Evolutionary conservation across 2,888 invertebrate genomes (phyloP).

Genomic region (Phyllotreta striolata): DNA sequence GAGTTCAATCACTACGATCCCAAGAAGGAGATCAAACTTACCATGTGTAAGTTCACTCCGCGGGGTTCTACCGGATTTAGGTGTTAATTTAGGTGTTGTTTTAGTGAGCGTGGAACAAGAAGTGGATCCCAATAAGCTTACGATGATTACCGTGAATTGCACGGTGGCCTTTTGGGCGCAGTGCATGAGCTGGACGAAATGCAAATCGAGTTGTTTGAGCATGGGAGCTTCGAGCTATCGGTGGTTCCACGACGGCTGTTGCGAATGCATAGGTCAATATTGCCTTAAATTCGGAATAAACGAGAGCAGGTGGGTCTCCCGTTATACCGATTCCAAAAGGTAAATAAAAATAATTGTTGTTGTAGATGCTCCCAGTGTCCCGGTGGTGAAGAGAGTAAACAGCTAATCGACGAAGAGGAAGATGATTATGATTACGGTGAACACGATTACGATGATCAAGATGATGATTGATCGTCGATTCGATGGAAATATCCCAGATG

Average conservation of each 20-base stretch:
- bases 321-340: too few relatives aligned
- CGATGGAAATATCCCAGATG: too few relatives aligned
- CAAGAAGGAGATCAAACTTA: constrained; percentile 67
- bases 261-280: constrained; percentile 89
- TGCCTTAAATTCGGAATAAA: constrained; percentile 92
- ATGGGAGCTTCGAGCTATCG: constrained; percentile 87
- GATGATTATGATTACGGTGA: constrained; percentile 48
- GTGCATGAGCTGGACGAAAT: constrained; percentile 90
- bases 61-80: too few relatives aligned
- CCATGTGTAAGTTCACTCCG: constrained; percentile 41
- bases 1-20: constrained; percentile 69
- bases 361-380: constrained; percentile 49
- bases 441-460: constrained; percentile 42
- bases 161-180: constrained; percentile 92
- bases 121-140: constrained; percentile 62
- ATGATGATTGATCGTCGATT: constrained; percentile 7
- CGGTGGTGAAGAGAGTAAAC: constrained; percentile 37
- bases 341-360: constrained; percentile 10
- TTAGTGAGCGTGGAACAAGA: constrained; percentile 74
- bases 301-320: constrained; percentile 73
- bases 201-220: constrained; percentile 80
- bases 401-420: constrained; percentile 40
- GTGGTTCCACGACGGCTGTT: constrained; percentile 96
- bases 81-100: constrained; percentile 27
- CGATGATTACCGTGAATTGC: constrained; percentile 79